A percentile compares a stretch with the other conserved stretches of the same genome.
Evolutionary conservation across 1,140 invertebrate species (phyloP).

Genomic region (Pseudoatta argentina): DNA sequence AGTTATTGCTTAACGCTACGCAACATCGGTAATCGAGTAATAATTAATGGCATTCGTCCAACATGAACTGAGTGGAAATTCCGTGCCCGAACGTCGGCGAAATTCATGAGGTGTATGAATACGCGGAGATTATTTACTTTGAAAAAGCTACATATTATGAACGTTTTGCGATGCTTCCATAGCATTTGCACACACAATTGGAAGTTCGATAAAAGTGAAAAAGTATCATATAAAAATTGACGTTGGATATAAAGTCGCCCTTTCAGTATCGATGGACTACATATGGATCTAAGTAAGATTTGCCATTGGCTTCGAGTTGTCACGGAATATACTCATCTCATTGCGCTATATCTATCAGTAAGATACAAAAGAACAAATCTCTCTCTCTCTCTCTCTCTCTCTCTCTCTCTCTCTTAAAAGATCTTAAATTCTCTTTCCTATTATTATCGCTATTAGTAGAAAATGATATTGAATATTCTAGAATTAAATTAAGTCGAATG

Average conservation of each 20-base stretch:
- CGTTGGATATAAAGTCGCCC: neutral
- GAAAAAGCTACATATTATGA: conserved; percentile 11
- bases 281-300: neutral
- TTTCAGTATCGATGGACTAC: conserved; percentile 7
- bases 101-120: conserved; percentile 8
- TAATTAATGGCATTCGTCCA: conserved; percentile 33
- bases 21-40: conserved; percentile 2
- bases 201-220: neutral
- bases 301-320: neutral
- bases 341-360: neutral
- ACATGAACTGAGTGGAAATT: neutral
- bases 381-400: no score
- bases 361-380: neutral
- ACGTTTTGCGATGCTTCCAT: neutral
- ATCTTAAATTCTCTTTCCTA: neutral
- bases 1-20: conserved; percentile 28
- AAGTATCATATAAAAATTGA: conserved; percentile 26
- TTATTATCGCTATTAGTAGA: neutral
- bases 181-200: neutral
- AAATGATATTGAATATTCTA: neutral
- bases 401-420: no score
- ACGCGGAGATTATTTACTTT: neutral
- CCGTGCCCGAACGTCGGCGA: conserved; percentile 5
- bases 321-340: neutral
- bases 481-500: conserved; percentile 3